Base-by-base conservation (phyloP, 2,797 vertebrate species). In the Diplodus puntazzo region DNA sequence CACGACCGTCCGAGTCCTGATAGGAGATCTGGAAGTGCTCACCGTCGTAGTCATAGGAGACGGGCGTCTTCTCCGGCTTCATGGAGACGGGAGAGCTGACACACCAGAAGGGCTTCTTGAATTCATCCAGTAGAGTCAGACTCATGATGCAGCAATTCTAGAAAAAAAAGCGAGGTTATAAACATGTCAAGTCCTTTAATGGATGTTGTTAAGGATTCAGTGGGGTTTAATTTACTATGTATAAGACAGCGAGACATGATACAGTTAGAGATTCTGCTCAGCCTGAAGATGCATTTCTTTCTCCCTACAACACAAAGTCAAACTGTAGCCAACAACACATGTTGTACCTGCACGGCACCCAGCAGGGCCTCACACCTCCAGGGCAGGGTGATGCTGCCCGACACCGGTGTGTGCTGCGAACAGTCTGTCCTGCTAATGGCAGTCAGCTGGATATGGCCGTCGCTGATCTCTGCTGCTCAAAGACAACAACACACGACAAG, bases 141-240 rank as follows among this genome's bases (percentile, higher is more conserved):
- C 93, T 96, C 96, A 99, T 92, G 60, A 98, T n/a, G 16, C 93
- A 97, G 87, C 97, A 97, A 50, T 94, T 94, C 98, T 99, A 84
- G 17, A 54, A 17, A 18, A 84, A 76, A 79, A 79, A 50, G 21
- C 2, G 30, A 11, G 67, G 55, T n/a, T 48, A n/a, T n/a, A 25
- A 80, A 78, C 43, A 23, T 18, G n/a, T 70, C 39, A 85, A 42
- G 10, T 52, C 14, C 49, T 16, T 70, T 61, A 21, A 6, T 45
- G 21, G 10, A 27, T 7, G 57, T 3, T 45, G 18, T 4, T 65
- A 25, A 27, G 30, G 53, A 21, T 48, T 53, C 17, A 54, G 17
- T 49, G 2, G 3, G 23, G 11, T 67, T 46, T 46, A 46, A 46
- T 14, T 16, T 46, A 46, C 14, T 46, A 46, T 46, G 12, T 16